phyloP scores from a whole-genome alignment of 1,140 invertebrate genomes.

The Formica exsecta region DNA sequence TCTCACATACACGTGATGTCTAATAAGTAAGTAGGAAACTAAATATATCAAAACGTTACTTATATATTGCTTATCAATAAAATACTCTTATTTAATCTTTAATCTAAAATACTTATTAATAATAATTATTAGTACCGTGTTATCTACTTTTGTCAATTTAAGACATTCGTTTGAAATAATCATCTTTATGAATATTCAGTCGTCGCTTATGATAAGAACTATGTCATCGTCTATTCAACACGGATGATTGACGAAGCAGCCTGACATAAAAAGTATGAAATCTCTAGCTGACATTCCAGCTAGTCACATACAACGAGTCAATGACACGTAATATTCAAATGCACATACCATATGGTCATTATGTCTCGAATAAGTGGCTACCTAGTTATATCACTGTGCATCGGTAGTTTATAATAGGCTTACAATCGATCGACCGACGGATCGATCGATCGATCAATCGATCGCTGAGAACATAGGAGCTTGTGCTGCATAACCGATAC shows the following conservation, averaged over 20 bases:
- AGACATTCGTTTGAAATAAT: conserved; percentile 10
- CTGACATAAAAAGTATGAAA: conserved; percentile 53
- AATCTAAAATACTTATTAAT: neutral
- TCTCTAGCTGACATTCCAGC: neutral
- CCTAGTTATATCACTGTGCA: conserved; percentile 28
- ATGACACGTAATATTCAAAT: conserved; percentile 40
- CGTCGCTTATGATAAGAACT: conserved; percentile 31
- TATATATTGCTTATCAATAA: conserved; percentile 21
- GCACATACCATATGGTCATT: conserved; percentile 27
- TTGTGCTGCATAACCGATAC: conserved; percentile 34
- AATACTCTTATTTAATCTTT: neutral
- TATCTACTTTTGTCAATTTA: conserved; percentile 8
- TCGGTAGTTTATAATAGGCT: conserved; percentile 58
- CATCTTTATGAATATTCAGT: conserved; percentile 22
- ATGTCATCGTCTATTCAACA: conserved; percentile 33
- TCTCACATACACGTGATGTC: neutral
- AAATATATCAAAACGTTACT: neutral
- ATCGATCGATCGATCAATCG: conserved; percentile 14
- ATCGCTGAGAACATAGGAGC: conserved; percentile 1
- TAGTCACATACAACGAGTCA: conserved; percentile 16
- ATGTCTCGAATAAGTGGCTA: conserved; percentile 31
- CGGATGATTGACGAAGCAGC: conserved; percentile 33
- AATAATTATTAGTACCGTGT: conserved; percentile 23
- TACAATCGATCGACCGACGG: conserved; percentile 15
- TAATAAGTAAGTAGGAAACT: neutral